Base-by-base conservation (phyloP, 2,888 invertebrate genomes). In the Subacronicta megacephala region DNA sequence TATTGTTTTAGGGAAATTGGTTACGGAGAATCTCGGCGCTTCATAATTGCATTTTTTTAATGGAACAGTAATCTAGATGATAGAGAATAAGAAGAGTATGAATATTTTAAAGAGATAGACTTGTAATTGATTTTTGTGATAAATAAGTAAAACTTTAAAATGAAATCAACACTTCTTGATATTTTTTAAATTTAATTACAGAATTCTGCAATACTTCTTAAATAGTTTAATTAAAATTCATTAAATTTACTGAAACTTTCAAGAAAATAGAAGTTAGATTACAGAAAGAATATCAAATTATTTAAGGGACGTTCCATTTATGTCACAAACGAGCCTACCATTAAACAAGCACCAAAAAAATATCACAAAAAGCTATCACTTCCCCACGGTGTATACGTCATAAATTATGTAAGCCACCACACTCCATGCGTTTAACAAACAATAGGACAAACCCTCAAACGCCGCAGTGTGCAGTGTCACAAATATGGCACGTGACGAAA, bases 401-500 rank as follows among this genome's bases (percentile, higher is more conserved):
- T 71, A 68, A 71, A 72, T 72, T 49, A 64, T 42, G 20, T 31
- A 54, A 61, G 56, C 36, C 23, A 26, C 37, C 40, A 44, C 53
- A 55, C 54, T 67, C 55, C 49, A 45, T 46, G 15, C 49, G 20
- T 44, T 42, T 26, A 29, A 35, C 54, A 60, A 73, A 74, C 62
- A 74, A 72, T 59, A 23, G 47, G 3, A 46, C 15, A 29, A 58
- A 52, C 64, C 64, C 62, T 56, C 53, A 53, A 71, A 62, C 3
- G 26, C 43, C 33, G 42, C 57, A 17, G 38, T 57, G 20, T 56
- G 42, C 57, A 17, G 38, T 57, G 20, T 56, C 47, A 50, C 54
- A 56, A 57, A 52, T 42, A 13, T 55, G 72, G 37, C 73, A 74
- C 73, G 75, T 59, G 75, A 45, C 75, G 13, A 35, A 61, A 62